Percentiles rank a stretch among this genome's conserved stretches.
Evolutionary conservation across 2,888 invertebrate species (phyloP).

Genomic region (Orgyia antiqua): DNA sequence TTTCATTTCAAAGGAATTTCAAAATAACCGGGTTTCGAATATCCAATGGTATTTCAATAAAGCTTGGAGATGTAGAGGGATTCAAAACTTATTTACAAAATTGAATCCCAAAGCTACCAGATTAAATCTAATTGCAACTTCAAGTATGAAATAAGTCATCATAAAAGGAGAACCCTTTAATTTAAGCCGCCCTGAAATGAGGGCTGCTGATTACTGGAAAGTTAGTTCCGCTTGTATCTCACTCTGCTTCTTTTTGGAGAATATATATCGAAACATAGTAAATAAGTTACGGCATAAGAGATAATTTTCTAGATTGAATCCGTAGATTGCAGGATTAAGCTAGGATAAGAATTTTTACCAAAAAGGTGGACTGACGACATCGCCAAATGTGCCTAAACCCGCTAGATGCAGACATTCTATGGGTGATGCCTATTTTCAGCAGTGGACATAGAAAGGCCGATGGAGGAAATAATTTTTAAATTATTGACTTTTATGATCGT

Average conservation of each 20-base stretch:
- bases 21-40: conserved; percentile 67
- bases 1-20: conserved; percentile 74
- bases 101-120: conserved; percentile 77
- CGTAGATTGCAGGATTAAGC: no score
- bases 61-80: conserved; percentile 75
- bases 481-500: no score
- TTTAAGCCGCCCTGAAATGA: conserved; percentile 73
- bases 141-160: conserved; percentile 78
- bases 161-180: conserved; percentile 78
- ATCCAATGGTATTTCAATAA: conserved; percentile 75
- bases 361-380: no score
- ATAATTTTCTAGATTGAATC: no score
- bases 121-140: conserved; percentile 78
- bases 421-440: no score
- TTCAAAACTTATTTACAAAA: conserved; percentile 78
- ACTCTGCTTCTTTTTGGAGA: conserved; percentile 63
- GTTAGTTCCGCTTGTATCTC: conserved; percentile 62
- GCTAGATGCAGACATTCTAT: no score
- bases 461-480: no score
- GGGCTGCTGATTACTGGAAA: conserved; percentile 73
- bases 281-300: conserved; percentile 71
- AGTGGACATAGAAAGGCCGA: no score
- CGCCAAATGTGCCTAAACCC: no score
- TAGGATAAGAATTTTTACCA: no score
- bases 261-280: conserved; percentile 73